phyloP scores from a whole-genome alignment of 2,797 vertebrate species.

The Smutsia gigantea region DNA sequence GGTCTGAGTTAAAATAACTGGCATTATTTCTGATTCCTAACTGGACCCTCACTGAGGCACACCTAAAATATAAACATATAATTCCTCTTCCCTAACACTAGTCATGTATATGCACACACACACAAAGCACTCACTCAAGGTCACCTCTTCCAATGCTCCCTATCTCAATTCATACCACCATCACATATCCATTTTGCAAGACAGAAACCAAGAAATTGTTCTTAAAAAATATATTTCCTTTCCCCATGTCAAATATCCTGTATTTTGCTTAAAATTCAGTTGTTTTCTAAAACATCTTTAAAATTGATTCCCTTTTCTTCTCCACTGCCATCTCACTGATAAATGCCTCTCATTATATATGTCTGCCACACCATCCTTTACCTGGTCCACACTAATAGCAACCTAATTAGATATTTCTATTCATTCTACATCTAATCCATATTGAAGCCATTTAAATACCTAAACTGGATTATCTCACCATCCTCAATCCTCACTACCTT shows the following conservation, averaged over 20 bases:
- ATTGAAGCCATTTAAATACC: neutral
- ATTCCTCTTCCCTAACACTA: neutral
- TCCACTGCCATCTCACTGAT: neutral
- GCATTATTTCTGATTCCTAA: neutral
- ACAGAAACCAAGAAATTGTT: neutral
- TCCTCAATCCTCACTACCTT: neutral
- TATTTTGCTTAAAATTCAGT: neutral
- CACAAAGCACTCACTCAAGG: neutral
- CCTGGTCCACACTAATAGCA: neutral
- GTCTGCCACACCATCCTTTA: neutral
- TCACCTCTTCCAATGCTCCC: neutral
- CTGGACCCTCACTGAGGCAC: neutral
- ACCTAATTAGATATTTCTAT: neutral
- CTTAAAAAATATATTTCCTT: neutral
- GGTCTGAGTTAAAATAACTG: neutral
- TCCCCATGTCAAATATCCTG: neutral
- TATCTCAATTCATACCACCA: neutral
- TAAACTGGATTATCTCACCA: neutral
- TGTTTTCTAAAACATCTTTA: neutral
- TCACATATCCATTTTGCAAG: neutral
- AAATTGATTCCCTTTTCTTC: neutral
- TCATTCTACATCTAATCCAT: neutral
- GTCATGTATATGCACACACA: neutral
- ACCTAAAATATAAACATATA: neutral
- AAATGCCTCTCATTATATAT: neutral